Evolutionary conservation across 1,140 invertebrate genomes (phyloP), one percentile per base, ranked within the genome.

Genomic region (Drosophila trapezifrons): DNA sequence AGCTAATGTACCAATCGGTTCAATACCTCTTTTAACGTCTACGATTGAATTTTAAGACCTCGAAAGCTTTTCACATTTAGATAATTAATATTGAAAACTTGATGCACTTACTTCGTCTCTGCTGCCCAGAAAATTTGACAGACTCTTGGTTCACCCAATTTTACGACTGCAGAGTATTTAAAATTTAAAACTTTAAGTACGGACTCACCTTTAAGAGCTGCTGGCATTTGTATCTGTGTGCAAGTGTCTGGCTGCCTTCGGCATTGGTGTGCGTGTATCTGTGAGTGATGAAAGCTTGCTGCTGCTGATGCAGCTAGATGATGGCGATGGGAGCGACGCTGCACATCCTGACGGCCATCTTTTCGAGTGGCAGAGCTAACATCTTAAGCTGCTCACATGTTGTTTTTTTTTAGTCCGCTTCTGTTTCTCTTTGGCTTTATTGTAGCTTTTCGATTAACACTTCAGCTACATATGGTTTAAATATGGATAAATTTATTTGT

Each of bases 271-370:
- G 51, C 32, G 54, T 51, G 56, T 63, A 55, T 64, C 52, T 77
- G 65, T 71, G 38, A 40, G 20, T 71, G 64, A 47, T 57, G 29
- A 57, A 65, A 64, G 47, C 57, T 47, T 46, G 49, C 35, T 45
- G 54, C 47, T 46, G 17, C 43, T 78, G 81, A 65, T 84, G 77
- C 57, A 64, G 47, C 73, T 76, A 76, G 71, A 66, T 69, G 77
- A 58, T 67, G 52, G 15, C 63, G 80, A 54, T 73, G 76, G 55
- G 38, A 66, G 40, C 56, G 71, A 25, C 42, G 57, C 57, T 76
- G 72, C 49, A 66, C 84, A 80, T 87, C 83, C 83, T 87, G 84
- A 77, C 83, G 84, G 84, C 83, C 83, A 87, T 89, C 57, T 89
- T 87, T 83, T 80, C 70, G 62, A 76, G 71, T 67, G 64, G 75